Conservation (phyloP, 2,888 invertebrate genomes). For the Pilophorus perplexus region DNA sequence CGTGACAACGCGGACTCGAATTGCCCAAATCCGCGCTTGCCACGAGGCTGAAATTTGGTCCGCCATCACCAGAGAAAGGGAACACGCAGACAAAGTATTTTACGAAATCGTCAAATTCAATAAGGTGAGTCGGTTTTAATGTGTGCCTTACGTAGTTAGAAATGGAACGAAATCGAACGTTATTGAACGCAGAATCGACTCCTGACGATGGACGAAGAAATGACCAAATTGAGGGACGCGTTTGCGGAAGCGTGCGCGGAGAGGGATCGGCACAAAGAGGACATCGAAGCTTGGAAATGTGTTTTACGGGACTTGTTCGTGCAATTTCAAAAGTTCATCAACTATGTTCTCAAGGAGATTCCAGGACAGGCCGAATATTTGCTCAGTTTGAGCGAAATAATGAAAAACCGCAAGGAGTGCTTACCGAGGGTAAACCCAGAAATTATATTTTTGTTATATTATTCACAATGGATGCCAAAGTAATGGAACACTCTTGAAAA, state of each 20-base stretch:
- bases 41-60: constrained; percentile 13
- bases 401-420: constrained; percentile 31
- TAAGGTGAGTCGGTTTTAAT: background rate
- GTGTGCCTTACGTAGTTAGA: background rate
- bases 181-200: constrained; percentile 11
- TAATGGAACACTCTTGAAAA: too few species aligned
- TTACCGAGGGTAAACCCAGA: constrained; percentile 45
- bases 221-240: background rate
- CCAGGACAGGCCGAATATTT: constrained; percentile 57
- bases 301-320: constrained; percentile 45
- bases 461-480: too few species aligned
- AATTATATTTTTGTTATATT: too few species aligned
- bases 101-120: constrained; percentile 19
- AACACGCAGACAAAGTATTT: constrained; percentile 3
- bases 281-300: constrained; percentile 40
- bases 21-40: background rate
- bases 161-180: background rate
- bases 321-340: constrained; percentile 57
- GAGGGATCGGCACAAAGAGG: constrained; percentile 14
- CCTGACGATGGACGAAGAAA: constrained; percentile 11
- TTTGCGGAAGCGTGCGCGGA: constrained; percentile 7
- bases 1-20: background rate
- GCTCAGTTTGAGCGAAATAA: constrained; percentile 48
- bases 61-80: constrained; percentile 13
- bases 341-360: constrained; percentile 54